A percentile compares a stretch with the other conserved stretches of the same genome.
These are phyloP conservation scores for Drosophila multiciliata DNA, from an alignment of 2,888 invertebrate species.

Conservation along the genomic window DNA sequence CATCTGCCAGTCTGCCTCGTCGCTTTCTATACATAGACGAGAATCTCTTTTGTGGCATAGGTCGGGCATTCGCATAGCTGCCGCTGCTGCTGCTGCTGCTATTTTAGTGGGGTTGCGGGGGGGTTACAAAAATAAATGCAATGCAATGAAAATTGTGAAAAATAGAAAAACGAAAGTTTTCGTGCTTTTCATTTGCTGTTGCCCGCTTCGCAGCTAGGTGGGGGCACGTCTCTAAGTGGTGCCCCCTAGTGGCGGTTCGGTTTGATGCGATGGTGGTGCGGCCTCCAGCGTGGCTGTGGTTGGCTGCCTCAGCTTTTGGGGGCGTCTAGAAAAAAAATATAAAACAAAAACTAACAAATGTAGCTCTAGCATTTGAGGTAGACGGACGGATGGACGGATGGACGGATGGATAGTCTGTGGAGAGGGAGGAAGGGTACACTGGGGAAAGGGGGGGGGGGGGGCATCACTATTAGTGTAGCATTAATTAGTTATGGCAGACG, in stretches of 20 bases:
- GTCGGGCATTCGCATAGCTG: constrained; percentile 19
- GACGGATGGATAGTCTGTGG: not conserved
- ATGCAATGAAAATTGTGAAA: constrained; percentile 79
- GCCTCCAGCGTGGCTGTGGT: constrained; percentile 73
- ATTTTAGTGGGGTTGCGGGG: not conserved
- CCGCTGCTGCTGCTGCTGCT: not conserved
- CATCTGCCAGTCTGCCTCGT: constrained; percentile 12
- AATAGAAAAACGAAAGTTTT: constrained; percentile 82
- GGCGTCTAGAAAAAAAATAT: constrained; percentile 59
- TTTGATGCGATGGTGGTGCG: constrained; percentile 57
- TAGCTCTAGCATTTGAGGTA: constrained; percentile 3
- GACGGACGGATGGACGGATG: no score
- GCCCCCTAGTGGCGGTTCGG: constrained; percentile 68
- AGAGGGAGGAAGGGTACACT: constrained; percentile 3
- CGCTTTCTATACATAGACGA: constrained; percentile 40
- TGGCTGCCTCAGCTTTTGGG: constrained; percentile 71
- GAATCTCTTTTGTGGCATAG: constrained; percentile 41
- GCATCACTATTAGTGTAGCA: constrained; percentile 81
- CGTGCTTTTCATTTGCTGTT: constrained; percentile 83
- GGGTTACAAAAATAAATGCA: constrained; percentile 69
- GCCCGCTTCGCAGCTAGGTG: constrained; percentile 56
- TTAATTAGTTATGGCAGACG: constrained; percentile 85
- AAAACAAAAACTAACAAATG: constrained; percentile 13
- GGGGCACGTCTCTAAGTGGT: constrained; percentile 67
- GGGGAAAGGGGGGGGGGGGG: constrained; percentile 42